Conservation (phyloP, 2,113 vertebrate species). For the Opisthocomus hoazin region DNA sequence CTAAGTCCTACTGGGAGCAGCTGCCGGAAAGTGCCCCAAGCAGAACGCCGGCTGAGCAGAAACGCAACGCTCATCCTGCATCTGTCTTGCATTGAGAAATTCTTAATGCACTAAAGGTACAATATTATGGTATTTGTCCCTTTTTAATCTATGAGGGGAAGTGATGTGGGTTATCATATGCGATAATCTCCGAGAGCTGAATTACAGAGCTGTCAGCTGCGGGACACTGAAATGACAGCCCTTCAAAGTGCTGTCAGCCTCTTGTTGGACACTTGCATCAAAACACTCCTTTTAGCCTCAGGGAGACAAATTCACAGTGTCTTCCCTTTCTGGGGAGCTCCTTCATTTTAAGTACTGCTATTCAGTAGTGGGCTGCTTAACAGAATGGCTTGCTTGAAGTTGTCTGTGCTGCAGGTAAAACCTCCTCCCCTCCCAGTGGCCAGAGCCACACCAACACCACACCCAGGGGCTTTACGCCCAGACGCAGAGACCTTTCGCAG, state of each 20-base stretch:
- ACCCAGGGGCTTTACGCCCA: neutral
- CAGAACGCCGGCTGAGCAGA: neutral
- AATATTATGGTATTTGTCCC: neutral
- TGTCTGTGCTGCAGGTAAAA: neutral
- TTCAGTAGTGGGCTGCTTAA: neutral
- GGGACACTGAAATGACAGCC: neutral
- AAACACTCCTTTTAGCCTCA: neutral
- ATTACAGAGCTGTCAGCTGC: neutral
- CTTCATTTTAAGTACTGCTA: neutral
- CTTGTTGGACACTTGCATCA: neutral
- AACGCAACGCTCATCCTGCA: neutral
- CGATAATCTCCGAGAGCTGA: neutral
- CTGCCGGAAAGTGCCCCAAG: accelerated
- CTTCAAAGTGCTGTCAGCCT: neutral
- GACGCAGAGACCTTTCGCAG: neutral
- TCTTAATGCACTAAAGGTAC: neutral
- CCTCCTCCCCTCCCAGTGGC: neutral
- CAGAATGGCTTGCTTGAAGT: neutral
- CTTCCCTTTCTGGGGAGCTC: neutral
- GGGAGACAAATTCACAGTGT: neutral
- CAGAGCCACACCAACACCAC: accelerated
- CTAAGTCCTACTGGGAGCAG: neutral
- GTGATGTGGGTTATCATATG: accelerated
- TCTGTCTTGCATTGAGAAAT: neutral
- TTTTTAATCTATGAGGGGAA: neutral